Conservation (phyloP, 2,113 vertebrate species). For the Catharus bicknelli region DNA sequence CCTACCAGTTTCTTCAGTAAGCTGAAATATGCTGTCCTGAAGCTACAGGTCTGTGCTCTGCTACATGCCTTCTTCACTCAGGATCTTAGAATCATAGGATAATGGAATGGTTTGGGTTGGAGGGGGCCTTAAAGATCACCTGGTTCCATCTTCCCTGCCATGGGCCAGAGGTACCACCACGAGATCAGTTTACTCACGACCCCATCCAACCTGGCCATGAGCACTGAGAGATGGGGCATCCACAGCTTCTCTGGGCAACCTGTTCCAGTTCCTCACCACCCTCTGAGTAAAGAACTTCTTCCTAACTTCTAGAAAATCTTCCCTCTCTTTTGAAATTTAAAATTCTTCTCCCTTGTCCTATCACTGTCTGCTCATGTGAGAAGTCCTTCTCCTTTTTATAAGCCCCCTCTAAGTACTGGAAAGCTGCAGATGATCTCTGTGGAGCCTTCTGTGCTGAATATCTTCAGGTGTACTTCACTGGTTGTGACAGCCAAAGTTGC, state of each 20-base stretch:
- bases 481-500: not conserved
- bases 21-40: not conserved
- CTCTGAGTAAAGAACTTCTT: not conserved
- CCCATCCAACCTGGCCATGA: not conserved
- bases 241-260: not conserved
- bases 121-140: not conserved
- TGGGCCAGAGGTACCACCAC: not conserved
- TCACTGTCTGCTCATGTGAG: not conserved
- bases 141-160: not conserved
- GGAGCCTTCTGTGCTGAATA: not conserved
- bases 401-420: not conserved
- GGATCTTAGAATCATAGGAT: not conserved
- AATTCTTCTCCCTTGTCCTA: not conserved
- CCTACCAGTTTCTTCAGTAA: not conserved
- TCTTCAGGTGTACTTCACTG: not conserved
- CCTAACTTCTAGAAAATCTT: not conserved
- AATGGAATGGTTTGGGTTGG: not conserved
- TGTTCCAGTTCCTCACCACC: not conserved
- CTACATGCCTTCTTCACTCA: not conserved
- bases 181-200: not conserved
- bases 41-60: not conserved
- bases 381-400: not conserved
- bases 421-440: not conserved
- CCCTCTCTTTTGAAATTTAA: not conserved
- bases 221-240: not conserved